Percentiles rank a stretch among this genome's conserved stretches.
Evolutionary conservation across 2,888 invertebrate species (phyloP).

Genomic region (Petrophora chlorosata): DNA sequence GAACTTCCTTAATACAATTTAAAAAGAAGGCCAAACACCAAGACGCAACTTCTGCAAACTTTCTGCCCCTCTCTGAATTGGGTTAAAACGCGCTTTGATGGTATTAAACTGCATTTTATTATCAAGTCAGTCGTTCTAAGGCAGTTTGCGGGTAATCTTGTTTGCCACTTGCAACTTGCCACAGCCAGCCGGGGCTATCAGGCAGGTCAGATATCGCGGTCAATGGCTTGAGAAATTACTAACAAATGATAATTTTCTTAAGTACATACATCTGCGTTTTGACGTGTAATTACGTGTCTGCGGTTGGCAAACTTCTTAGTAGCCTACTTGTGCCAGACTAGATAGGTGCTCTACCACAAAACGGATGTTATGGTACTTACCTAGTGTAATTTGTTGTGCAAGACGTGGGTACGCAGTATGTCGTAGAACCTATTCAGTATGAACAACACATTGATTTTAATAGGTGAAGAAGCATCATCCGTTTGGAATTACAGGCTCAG

Average conservation of each 20-base stretch:
- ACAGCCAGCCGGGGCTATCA: slow-evolving; percentile 60
- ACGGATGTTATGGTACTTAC: neutral
- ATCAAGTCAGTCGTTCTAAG: slow-evolving; percentile 47
- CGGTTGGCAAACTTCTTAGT: slow-evolving; percentile 21
- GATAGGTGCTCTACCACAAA: neutral
- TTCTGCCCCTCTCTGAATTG: slow-evolving; percentile 21
- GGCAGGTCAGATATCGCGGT: slow-evolving; percentile 63
- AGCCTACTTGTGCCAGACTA: slow-evolving; percentile 1
- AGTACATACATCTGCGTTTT: slow-evolving; percentile 38
- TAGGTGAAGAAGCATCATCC: neutral
- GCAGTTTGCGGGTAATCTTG: slow-evolving; percentile 54
- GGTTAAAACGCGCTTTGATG: slow-evolving; percentile 26
- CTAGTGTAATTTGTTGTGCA: neutral
- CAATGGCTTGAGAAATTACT: slow-evolving; percentile 65
- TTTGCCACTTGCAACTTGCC: slow-evolving; percentile 55
- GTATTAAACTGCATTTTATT: slow-evolving; percentile 47
- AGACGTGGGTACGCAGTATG: too few relatives aligned
- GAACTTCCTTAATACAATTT: slow-evolving; percentile 8
- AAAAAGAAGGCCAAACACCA: neutral
- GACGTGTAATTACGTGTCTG: slow-evolving; percentile 35
- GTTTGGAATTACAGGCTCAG: too few relatives aligned
- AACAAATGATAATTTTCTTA: slow-evolving; percentile 41
- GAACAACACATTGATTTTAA: neutral
- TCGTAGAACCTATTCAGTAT: too few relatives aligned
- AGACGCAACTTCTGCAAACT: slow-evolving; percentile 15